phyloP scores from a whole-genome alignment of 2,797 vertebrate species.

The Oreonectes daqikongensis region DNA sequence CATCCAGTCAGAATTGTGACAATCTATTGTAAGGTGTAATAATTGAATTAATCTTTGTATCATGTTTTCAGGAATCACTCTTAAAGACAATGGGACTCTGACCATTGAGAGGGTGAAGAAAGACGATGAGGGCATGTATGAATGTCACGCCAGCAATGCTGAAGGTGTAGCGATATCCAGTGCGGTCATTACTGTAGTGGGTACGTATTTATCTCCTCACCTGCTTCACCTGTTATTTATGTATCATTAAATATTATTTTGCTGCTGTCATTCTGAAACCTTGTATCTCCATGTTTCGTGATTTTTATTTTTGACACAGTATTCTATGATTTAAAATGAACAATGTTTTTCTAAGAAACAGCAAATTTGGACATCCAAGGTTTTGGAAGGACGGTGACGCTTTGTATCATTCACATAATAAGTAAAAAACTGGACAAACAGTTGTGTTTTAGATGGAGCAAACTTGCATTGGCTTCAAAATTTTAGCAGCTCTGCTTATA shows the following conservation, averaged over 20 bases:
- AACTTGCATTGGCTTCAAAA: no score
- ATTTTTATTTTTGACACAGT: no score
- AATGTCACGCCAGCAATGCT: conserved; percentile 82
- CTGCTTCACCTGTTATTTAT: conserved; percentile 86
- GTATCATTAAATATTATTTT: neutral
- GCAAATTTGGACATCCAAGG: no score
- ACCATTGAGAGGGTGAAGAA: conserved; percentile 90
- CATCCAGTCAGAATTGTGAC: no score
- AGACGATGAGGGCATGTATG: conserved; percentile 89
- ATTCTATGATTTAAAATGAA: no score
- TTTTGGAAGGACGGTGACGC: no score
- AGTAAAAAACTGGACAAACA: neutral
- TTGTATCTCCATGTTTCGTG: no score
- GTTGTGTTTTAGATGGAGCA: no score
- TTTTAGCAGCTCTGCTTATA: neutral
- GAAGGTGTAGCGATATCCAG: conserved; percentile 80
- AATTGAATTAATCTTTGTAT: neutral
- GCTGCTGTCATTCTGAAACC: no score
- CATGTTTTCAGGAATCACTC: conserved; percentile 81
- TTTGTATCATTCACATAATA: neutral
- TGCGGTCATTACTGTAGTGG: conserved; percentile 82
- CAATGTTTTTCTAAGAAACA: no score
- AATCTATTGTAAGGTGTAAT: neutral
- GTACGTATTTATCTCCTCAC: conserved; percentile 70
- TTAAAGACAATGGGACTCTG: conserved; percentile 76